Evolutionary conservation across 2,113 vertebrate genomes (phyloP).

Genomic region (Poeciliopsis occidentalis): DNA sequence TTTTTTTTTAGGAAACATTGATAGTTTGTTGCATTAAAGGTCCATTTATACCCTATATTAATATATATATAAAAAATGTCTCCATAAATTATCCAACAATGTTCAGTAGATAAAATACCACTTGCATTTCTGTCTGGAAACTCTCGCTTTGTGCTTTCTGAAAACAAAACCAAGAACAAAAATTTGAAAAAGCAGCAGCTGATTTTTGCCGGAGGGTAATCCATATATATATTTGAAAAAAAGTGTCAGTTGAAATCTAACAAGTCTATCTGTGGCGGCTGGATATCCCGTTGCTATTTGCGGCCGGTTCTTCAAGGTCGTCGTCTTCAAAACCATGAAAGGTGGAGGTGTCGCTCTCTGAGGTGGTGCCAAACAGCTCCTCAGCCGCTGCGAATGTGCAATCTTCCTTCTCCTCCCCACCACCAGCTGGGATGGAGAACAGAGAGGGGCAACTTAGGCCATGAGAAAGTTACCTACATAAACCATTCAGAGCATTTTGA

Average conservation of each 20-base stretch:
- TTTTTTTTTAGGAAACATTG: conserved; percentile 48
- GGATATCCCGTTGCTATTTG: conserved; percentile 85
- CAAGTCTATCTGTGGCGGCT: conserved; percentile 87
- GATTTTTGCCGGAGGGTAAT: conserved; percentile 79
- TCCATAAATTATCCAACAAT: conserved; percentile 81
- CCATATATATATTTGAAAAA: conserved; percentile 38
- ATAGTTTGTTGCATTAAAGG: conserved; percentile 63
- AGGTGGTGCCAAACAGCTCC: conserved; percentile 98
- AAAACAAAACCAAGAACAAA: conserved; percentile 68
- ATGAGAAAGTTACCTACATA: neutral
- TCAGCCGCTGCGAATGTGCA: conserved; percentile 87
- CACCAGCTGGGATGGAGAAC: conserved; percentile 82
- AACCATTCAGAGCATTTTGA: neutral
- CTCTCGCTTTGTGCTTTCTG: conserved; percentile 79
- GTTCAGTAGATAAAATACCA: conserved; percentile 80
- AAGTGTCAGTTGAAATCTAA: conserved; percentile 51
- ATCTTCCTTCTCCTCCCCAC: conserved; percentile 90
- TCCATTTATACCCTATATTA: conserved; percentile 63
- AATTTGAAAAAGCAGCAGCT: conserved; percentile 81
- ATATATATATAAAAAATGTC: conserved; percentile 55
- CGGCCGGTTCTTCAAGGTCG: conserved; percentile 91
- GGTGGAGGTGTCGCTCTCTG: conserved; percentile 98
- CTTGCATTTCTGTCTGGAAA: conserved; percentile 76
- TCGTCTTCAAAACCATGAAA: conserved; percentile 99
- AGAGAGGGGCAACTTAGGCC: conserved; percentile 10